Conservation (phyloP, 2,888 invertebrate genomes). For the Allygus modestus region DNA sequence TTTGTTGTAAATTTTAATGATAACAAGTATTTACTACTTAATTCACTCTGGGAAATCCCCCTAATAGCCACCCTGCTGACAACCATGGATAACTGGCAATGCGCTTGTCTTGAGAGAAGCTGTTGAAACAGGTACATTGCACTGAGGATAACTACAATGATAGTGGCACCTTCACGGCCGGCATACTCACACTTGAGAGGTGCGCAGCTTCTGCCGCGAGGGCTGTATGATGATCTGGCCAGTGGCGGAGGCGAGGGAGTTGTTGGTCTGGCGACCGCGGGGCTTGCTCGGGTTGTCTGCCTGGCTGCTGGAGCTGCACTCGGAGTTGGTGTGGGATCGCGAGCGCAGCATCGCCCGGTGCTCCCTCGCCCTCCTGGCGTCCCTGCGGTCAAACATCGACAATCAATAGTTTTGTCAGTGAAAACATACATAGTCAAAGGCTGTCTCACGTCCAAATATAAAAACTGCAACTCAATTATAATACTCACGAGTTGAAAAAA, state of each 20-base stretch:
- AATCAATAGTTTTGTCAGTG: too few species aligned
- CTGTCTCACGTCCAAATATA: not conserved
- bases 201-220: conserved; percentile 79
- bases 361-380: conserved; percentile 61
- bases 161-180: too few species aligned
- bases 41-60: too few species aligned
- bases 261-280: conserved; percentile 89
- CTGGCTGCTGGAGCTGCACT: conserved; percentile 65
- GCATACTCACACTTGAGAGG: conserved; percentile 82
- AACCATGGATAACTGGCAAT: too few species aligned
- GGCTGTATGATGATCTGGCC: conserved; percentile 88
- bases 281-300: conserved; percentile 73
- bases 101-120: too few species aligned
- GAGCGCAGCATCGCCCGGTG: conserved; percentile 60
- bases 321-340: conserved; percentile 67
- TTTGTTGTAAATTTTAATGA: too few species aligned
- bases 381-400: not conserved
- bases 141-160: too few species aligned
- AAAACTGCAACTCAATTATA: too few species aligned
- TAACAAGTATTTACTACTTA: too few species aligned
- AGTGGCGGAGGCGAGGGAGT: conserved; percentile 89
- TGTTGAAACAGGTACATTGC: too few species aligned
- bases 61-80: too few species aligned
- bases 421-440: conserved; percentile 11
- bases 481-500: too few species aligned